A percentile compares a stretch with the other conserved stretches of the same genome.
phyloP scores from a whole-genome alignment of 2,888 invertebrate genomes.

The Megastigmus dorsalis region DNA sequence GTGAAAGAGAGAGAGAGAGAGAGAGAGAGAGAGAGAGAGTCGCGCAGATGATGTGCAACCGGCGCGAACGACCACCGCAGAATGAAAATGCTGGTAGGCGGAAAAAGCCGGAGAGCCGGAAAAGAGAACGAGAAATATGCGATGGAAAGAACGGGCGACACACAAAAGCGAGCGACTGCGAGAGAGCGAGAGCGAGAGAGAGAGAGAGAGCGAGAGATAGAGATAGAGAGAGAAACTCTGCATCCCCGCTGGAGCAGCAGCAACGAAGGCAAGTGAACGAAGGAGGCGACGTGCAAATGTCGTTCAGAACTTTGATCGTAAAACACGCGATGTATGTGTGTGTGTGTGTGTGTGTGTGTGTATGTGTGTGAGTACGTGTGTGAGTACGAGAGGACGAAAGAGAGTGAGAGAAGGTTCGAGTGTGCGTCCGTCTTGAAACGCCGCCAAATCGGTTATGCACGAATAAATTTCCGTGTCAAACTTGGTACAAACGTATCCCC shows the following conservation, averaged over 20 bases:
- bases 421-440: slow-evolving; percentile 68
- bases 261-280: slow-evolving; percentile 44
- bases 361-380: too few species aligned
- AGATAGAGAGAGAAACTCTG: slow-evolving; percentile 8
- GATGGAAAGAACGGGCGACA: not conserved
- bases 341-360: too few species aligned
- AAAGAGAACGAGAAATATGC: slow-evolving; percentile 25
- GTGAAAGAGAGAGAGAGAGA: too few species aligned
- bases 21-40: too few species aligned
- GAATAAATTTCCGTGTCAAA: slow-evolving; percentile 72
- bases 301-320: slow-evolving; percentile 71
- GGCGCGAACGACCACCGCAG: slow-evolving; percentile 41
- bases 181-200: slow-evolving; percentile 8
- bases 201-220: not conserved
- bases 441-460: slow-evolving; percentile 72
- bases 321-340: slow-evolving; percentile 64
- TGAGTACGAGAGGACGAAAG: too few species aligned
- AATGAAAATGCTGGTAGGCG: slow-evolving; percentile 53
- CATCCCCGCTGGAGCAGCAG: slow-evolving; percentile 52
- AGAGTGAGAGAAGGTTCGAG: too few species aligned
- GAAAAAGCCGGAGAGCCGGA: slow-evolving; percentile 41
- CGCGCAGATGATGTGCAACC: slow-evolving; percentile 45
- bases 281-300: slow-evolving; percentile 67
- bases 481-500: slow-evolving; percentile 27
- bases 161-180: slow-evolving; percentile 12